Conservation (phyloP, 2,797 vertebrate genomes). For the Rhinella marina region DNA sequence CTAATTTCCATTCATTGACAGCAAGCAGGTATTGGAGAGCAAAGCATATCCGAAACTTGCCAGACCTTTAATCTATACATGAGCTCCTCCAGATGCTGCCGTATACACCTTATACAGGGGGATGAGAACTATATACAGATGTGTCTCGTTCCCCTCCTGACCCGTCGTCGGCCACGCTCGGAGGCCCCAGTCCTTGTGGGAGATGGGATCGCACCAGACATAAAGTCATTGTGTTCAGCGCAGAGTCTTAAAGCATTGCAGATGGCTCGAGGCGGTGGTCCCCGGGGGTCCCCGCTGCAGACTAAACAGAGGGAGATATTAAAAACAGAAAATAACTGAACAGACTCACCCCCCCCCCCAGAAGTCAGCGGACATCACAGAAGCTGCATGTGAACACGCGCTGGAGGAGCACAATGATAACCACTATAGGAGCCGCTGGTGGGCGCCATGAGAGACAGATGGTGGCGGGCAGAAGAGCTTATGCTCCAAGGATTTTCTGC, state of each 20-base stretch:
- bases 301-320: conserved; percentile 57
- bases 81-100: no score
- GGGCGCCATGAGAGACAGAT: background rate
- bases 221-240: conserved; percentile 32
- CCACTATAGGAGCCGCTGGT: background rate
- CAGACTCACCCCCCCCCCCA: background rate
- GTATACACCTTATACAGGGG: background rate
- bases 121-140: background rate
- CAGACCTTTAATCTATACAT: no score
- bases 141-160: background rate
- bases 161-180: background rate
- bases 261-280: conserved; percentile 37
- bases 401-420: background rate
- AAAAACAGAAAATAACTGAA: conserved; percentile 50
- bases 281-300: conserved; percentile 51
- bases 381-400: background rate
- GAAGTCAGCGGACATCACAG: background rate
- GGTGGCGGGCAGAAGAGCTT: background rate
- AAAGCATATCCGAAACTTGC: no score
- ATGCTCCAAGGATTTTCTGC: background rate
- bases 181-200: conserved; percentile 22
- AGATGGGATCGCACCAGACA: conserved; percentile 51
- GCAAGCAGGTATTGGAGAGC: background rate
- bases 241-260: conserved; percentile 50
- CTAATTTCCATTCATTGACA: background rate